Evolutionary conservation across 2,797 vertebrate genomes (phyloP).

Genomic region (Muscicapa striata): DNA sequence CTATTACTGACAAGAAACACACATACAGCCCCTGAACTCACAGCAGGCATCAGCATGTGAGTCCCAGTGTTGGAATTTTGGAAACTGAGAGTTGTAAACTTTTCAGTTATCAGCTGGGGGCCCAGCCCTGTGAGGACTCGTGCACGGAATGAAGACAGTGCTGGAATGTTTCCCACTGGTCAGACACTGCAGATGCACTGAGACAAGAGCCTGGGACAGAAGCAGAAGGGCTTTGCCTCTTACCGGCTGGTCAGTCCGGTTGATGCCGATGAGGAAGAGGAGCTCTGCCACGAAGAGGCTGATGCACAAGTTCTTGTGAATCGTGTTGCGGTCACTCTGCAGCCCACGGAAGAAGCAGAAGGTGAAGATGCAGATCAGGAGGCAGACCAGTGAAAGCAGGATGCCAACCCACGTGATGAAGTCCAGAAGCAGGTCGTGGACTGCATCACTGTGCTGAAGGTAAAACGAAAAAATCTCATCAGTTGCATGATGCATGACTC

Average conservation of each 20-base stretch:
- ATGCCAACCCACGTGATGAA: slow-evolving; percentile 99
- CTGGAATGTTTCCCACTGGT: background rate
- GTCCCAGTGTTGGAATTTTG: too few species aligned
- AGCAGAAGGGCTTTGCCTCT: slow-evolving; percentile 49
- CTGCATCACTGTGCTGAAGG: slow-evolving; percentile 86
- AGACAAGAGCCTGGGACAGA: background rate
- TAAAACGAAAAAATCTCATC: slow-evolving; percentile 1
- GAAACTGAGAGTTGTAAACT: too few species aligned
- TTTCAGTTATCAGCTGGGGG: background rate
- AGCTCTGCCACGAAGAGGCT: slow-evolving; percentile 96
- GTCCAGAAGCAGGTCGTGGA: slow-evolving; percentile 93
- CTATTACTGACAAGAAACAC: background rate
- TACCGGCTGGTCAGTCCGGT: slow-evolving; percentile 94
- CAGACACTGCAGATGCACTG: background rate
- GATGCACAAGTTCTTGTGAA: slow-evolving; percentile 98
- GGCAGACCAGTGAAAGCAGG: slow-evolving; percentile 95
- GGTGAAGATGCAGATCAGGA: slow-evolving; percentile 98
- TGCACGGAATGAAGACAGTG: background rate
- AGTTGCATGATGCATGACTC: background rate
- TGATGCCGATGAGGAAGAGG: slow-evolving; percentile 96
- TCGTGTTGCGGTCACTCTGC: slow-evolving; percentile 97
- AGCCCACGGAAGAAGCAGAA: slow-evolving; percentile 99
- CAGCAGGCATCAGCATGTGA: background rate
- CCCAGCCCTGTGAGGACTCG: background rate
- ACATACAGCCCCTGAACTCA: background rate